These are phyloP conservation scores for Amblyteles armatorius DNA, from an alignment of 2,888 invertebrate species.

Conservation along the genomic window DNA sequence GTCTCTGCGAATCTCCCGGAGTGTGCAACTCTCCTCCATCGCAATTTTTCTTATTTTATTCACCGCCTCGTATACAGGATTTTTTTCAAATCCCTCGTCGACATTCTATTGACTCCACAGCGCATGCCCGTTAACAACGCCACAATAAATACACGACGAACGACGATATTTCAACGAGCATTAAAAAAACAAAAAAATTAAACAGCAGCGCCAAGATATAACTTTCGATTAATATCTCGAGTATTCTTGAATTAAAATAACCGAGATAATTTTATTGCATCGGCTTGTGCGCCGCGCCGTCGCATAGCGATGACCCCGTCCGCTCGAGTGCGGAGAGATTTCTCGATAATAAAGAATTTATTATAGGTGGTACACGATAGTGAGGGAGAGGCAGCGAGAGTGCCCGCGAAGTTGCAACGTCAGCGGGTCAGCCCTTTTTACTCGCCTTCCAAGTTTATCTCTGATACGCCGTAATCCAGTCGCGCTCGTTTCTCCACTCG, in stretches of 20 bases:
- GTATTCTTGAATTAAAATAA: constrained; percentile 60
- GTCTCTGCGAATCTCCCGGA: neutral
- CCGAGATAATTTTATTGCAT: constrained; percentile 57
- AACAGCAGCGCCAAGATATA: neutral
- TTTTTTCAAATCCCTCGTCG: neutral
- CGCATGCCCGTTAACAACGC: neutral
- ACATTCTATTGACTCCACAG: neutral
- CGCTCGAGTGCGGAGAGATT: constrained; percentile 51
- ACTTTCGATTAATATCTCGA: constrained; percentile 60
- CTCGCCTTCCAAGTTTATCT: constrained; percentile 58
- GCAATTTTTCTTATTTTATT: neutral
- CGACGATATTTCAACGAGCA: constrained; percentile 51
- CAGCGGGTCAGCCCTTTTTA: constrained; percentile 60
- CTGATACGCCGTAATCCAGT: constrained; percentile 53
- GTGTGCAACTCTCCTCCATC: neutral
- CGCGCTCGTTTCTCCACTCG: constrained; percentile 43
- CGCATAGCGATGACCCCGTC: constrained; percentile 1
- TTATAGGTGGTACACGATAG: constrained; percentile 39
- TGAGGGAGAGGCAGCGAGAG: constrained; percentile 11
- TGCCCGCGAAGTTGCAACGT: constrained; percentile 63
- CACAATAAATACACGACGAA: constrained; percentile 5
- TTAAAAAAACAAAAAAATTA: neutral
- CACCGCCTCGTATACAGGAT: neutral
- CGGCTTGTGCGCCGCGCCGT: neutral
- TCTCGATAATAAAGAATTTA: constrained; percentile 66